These are phyloP conservation scores for Myotis daubentonii DNA, from an alignment of 2,797 vertebrate genomes.

Conservation along the genomic window DNA sequence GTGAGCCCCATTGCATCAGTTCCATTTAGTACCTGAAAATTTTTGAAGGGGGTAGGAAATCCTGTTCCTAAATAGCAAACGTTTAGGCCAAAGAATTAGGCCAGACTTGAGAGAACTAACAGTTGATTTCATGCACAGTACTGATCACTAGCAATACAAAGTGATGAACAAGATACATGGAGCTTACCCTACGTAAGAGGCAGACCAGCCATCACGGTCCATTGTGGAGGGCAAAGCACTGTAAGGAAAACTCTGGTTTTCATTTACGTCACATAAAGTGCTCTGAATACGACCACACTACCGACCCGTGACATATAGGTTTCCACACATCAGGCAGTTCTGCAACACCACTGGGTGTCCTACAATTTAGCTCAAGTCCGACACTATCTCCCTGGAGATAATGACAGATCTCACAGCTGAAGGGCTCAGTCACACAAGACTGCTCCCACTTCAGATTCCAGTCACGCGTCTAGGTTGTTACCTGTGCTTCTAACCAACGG, in stretches of 20 bases:
- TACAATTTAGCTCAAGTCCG: background rate
- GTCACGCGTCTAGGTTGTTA: background rate
- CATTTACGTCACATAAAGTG: background rate
- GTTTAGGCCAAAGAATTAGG: background rate
- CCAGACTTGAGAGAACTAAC: background rate
- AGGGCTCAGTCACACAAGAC: background rate
- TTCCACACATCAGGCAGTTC: background rate
- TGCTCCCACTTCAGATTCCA: background rate
- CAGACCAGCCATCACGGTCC: background rate
- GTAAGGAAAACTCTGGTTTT: background rate
- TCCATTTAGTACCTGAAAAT: background rate
- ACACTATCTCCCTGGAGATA: background rate
- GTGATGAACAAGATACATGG: background rate
- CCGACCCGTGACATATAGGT: accelerated
- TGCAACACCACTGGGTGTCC: background rate
- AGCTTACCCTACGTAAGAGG: background rate
- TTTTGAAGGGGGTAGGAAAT: background rate
- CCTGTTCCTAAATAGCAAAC: background rate
- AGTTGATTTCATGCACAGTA: background rate
- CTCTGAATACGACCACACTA: accelerated
- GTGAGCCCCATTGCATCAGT: background rate
- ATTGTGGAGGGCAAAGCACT: background rate
- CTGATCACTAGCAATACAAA: background rate
- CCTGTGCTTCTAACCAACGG: background rate
- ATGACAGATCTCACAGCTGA: background rate